Evolutionary conservation across 1,140 invertebrate genomes (phyloP), one percentile per base, ranked within the genome.

Genomic region (Drosophila jambulina): DNA sequence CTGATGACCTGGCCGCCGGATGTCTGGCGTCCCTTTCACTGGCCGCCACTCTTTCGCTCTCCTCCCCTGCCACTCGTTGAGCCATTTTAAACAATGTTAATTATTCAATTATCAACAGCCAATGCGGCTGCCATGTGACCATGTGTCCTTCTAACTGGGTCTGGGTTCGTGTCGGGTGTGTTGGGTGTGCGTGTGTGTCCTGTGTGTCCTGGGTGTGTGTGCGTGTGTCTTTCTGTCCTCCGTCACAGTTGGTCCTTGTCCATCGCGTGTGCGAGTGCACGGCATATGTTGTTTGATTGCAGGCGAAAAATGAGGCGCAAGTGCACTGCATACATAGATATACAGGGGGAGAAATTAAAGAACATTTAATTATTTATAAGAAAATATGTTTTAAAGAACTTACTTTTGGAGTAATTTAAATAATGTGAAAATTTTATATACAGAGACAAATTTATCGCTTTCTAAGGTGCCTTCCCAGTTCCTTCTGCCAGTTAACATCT

Each of bases 71-170:
- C 67, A 40, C 71, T 54, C 65, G 42, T 57, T 58, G 64, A 60
- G 80, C 68, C 78, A 80, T 88, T 90, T 90, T 91, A 82, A 90
- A 90, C 85, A 90, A 79, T 85, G 85, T 90, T 90, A 90, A 90
- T 90, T 90, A 90, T 90, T 90, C 85, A 90, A 90, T 90, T 90
- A 90, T 79, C 85, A 90, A 90, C 81, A 82, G 81, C 62, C 85
- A 88, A 81, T 88, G 80, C 49, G 65, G 57, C 57, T 46, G 56
- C 76, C 80, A 62, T 74, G 74, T 65, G 67, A 46, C 57, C 57
- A 53, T 65, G 45, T 80, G 64, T 81, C 51, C 81, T 64, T 79
- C 75, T 75, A 88, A 75, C 70, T 69, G 64, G 59, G 32, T 63
- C 38, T 67, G 45, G 48, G 58, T 46, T 25, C 48, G 38, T 48